A percentile compares a stretch with the other conserved stretches of the same genome.
Conservation (phyloP, 2,113 vertebrate species). For the Neogale vison region DNA sequence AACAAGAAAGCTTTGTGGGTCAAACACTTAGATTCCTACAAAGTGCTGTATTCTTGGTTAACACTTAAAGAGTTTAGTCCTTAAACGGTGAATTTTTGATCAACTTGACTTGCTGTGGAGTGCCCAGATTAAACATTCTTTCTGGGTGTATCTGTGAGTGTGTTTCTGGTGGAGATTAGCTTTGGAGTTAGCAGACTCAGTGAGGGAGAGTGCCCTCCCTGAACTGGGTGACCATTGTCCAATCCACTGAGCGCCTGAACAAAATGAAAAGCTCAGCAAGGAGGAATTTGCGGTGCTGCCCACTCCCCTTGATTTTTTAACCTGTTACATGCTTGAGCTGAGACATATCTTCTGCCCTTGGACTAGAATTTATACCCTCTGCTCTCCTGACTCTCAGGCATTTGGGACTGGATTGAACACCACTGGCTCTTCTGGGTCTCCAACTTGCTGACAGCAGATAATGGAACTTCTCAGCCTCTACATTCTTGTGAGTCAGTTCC, state of each 20-base stretch:
- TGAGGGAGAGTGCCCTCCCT: background rate
- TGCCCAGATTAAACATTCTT: background rate
- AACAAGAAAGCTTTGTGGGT: background rate
- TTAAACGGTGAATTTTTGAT: background rate
- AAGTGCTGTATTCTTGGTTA: background rate
- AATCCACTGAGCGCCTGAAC: background rate
- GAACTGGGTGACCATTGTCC: background rate
- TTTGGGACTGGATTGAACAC: background rate
- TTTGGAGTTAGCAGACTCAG: background rate
- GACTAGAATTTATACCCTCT: background rate
- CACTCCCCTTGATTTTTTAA: background rate
- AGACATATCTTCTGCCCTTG: background rate
- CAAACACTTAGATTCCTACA: background rate
- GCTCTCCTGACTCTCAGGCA: background rate
- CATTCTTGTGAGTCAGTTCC: background rate
- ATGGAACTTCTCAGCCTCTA: background rate
- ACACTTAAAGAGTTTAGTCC: background rate
- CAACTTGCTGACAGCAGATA: background rate
- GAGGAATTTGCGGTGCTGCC: background rate
- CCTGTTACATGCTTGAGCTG: background rate
- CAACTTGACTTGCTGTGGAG: background rate
- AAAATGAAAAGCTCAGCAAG: background rate
- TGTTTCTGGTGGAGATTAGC: background rate
- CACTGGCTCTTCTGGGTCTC: background rate
- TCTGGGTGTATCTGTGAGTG: background rate